These are phyloP conservation scores for Grammomys dolichurus DNA, from an alignment of 2,113 vertebrate genomes.

Conservation along the genomic window DNA sequence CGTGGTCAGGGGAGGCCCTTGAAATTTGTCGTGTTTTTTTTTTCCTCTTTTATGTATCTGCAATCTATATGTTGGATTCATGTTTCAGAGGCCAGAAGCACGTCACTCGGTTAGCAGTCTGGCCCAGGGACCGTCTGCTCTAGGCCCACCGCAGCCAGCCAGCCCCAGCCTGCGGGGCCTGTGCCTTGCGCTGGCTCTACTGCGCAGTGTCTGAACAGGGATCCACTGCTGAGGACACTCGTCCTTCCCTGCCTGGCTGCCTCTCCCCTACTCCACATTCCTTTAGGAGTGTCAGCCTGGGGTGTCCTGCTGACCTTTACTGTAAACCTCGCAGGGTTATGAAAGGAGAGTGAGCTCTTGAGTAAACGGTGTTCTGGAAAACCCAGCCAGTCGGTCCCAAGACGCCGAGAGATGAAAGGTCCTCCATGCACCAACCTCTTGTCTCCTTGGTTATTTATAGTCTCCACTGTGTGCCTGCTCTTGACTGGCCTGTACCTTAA, in stretches of 20 bases:
- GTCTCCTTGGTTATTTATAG: neutral
- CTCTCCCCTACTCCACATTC: neutral
- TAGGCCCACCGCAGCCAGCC: neutral
- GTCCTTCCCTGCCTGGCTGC: neutral
- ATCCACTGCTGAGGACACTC: neutral
- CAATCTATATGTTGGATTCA: neutral
- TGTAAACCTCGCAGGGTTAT: conserved; percentile 39
- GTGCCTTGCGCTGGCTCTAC: neutral
- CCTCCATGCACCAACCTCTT: neutral
- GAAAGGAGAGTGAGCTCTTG: neutral
- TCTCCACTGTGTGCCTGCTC: neutral
- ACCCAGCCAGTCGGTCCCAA: neutral
- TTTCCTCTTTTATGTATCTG: neutral
- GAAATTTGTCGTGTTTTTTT: neutral
- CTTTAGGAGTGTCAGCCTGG: neutral
- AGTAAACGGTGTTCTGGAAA: neutral
- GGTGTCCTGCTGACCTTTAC: conserved; percentile 47
- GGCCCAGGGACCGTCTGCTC: neutral
- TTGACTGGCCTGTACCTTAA: neutral
- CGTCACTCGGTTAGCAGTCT: neutral
- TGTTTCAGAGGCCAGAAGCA: neutral
- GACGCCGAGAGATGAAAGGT: neutral
- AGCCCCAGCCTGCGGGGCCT: neutral
- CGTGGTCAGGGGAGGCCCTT: neutral
- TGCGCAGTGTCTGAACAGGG: neutral